Evolutionary conservation across 2,113 vertebrate species (phyloP), one percentile per base, ranked within the genome.

Genomic region (Mellivora capensis): DNA sequence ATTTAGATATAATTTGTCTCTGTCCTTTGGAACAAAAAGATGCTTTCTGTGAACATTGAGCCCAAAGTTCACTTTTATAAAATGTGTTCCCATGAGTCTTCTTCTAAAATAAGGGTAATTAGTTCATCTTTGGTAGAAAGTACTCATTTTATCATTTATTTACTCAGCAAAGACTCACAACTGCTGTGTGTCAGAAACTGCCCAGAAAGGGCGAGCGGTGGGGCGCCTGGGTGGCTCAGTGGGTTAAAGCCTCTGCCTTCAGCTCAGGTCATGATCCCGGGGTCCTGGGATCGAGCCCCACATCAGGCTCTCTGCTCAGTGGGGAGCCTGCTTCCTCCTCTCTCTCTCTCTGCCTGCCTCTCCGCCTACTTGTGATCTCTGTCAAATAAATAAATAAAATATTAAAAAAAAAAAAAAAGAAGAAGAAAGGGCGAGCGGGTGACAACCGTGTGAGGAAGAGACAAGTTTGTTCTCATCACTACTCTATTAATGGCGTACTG

Each of bases 11-110:
- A 8, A 96, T 76, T 67, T 74, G 79, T 49, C 69, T 76, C 94
- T 62, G 85, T 37, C 31, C 85, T 93, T 83, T 44, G n/a, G 44
- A 64, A 72, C 31, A n/a, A 47, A 80, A 91, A 90, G 72, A 86
- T 1, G 9, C 62, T 89, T 76, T 82, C 42, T 69, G 14, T 94
- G 57, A 81, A 89, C 27, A 14, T 2, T 10, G 6, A 37, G 67
- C 31, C 7, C 6, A 5, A 64, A 93, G 81, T 69, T 34, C 31
- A 27, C 74, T 90, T 93, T 94, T 64, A 69, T 71, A 87, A 97
- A 87, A 82, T 52, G 10, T 29, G 54, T 85, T 84, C 61, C 59
- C 69, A 3, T 84, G 69, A 62, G 39, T 91, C 29, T 94, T 62
- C 42, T 81, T 81, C 89, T 82, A 29, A 83, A 62, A n/a, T 8